phyloP scores from a whole-genome alignment of 1,140 invertebrate species.

The Hylyphantes graminicola region DNA sequence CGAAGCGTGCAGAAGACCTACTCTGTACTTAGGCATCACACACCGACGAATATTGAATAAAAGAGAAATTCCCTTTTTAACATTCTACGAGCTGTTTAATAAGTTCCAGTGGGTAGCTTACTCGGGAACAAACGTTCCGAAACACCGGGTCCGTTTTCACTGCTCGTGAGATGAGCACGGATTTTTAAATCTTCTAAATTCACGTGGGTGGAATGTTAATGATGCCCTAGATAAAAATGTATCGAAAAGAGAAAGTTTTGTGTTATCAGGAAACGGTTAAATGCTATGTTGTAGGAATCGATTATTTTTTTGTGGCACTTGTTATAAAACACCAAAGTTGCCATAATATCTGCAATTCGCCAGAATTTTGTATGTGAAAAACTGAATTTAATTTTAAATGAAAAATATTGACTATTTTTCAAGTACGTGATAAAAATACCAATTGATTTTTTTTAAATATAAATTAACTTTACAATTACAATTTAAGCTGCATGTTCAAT shows the following conservation, averaged over 20 bases:
- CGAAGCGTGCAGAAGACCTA: neutral
- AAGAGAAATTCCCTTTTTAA: neutral
- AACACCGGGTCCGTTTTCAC: neutral
- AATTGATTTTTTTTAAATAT: too few relatives aligned
- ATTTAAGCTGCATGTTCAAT: too few relatives aligned
- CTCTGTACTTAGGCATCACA: neutral
- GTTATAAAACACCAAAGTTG: too few relatives aligned
- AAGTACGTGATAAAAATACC: too few relatives aligned
- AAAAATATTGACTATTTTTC: too few relatives aligned
- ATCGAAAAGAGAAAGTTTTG: neutral
- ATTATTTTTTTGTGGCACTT: too few relatives aligned
- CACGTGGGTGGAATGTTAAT: constrained; percentile 14
- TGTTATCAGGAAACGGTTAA: too few relatives aligned
- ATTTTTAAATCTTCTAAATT: constrained; percentile 1
- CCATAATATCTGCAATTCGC: too few relatives aligned
- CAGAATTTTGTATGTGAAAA: too few relatives aligned
- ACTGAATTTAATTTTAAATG: too few relatives aligned
- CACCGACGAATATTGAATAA: constrained; percentile 28
- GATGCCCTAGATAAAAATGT: constrained; percentile 15
- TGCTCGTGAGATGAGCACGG: constrained; percentile 17
- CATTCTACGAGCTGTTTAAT: constrained; percentile 18
- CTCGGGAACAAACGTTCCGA: constrained; percentile 33
- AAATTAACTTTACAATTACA: too few relatives aligned
- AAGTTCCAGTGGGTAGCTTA: neutral
- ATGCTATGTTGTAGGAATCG: too few relatives aligned